Percentiles rank a stretch among this genome's conserved stretches.
Evolutionary conservation across 2,888 invertebrate genomes (phyloP).

Genomic region (Scaptomyza flava): DNA sequence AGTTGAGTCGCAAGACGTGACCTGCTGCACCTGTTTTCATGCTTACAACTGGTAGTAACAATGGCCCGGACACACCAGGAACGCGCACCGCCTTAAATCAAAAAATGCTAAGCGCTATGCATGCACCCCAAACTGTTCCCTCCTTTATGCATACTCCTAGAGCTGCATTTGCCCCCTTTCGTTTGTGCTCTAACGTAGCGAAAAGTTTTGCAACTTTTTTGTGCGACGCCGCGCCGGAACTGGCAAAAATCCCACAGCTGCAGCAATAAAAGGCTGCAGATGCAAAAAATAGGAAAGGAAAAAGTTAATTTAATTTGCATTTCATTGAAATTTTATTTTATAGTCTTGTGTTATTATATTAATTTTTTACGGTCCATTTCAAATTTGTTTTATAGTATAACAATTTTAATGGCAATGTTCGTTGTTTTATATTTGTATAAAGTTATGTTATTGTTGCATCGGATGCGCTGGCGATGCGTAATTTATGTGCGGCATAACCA

Average conservation of each 20-base stretch:
- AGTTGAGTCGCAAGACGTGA: conserved; percentile 1
- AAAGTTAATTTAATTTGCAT: background rate
- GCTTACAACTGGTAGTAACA: background rate
- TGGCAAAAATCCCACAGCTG: background rate
- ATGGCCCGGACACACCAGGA: background rate
- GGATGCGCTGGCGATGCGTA: conserved; percentile 11
- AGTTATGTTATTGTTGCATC: background rate
- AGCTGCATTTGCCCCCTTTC: no score
- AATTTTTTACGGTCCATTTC: conserved; percentile 11
- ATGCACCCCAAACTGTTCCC: background rate
- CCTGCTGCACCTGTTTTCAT: background rate
- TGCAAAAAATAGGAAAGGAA: background rate
- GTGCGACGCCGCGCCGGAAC: background rate
- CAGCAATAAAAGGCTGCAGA: background rate
- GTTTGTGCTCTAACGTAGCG: background rate
- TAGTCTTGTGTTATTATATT: conserved; percentile 9
- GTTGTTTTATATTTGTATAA: background rate
- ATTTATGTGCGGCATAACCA: conserved; percentile 31
- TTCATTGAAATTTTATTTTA: background rate
- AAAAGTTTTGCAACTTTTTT: background rate
- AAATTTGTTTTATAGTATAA: conserved; percentile 10
- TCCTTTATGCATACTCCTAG: background rate
- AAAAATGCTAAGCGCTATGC: background rate
- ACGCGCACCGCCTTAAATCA: background rate
- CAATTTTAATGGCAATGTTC: background rate